phyloP scores from a whole-genome alignment of 2,113 vertebrate species.

The Suricata suricatta region DNA sequence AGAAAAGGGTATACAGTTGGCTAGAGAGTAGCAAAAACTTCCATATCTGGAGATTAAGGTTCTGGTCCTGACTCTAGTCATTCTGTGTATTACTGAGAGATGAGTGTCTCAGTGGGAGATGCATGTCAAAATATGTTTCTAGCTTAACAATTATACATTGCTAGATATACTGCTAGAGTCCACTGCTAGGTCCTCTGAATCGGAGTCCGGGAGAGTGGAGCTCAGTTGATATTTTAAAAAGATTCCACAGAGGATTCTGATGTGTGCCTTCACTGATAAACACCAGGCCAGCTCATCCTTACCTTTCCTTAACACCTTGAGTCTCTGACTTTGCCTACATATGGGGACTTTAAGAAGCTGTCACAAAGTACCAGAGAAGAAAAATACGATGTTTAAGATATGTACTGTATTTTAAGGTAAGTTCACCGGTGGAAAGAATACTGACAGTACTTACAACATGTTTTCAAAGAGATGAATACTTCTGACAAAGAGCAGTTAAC shows the following conservation, averaged over 20 bases:
- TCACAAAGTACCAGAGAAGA: neutral
- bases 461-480: neutral
- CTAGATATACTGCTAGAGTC: neutral
- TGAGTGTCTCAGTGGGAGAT: neutral
- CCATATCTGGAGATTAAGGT: neutral
- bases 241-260: neutral
- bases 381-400: neutral
- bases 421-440: neutral
- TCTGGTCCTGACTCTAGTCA: neutral
- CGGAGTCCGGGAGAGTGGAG: neutral
- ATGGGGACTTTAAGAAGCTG: neutral
- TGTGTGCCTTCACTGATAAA: neutral
- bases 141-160: neutral
- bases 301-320: neutral
- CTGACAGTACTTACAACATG: neutral
- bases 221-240: neutral
- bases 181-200: neutral
- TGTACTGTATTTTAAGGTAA: neutral
- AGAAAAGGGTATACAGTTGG: neutral
- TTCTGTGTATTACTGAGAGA: neutral
- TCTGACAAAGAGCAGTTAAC: neutral
- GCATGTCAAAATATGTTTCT: neutral
- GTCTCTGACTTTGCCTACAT: neutral
- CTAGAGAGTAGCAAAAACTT: neutral
- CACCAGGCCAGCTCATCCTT: neutral